Conservation (phyloP, 2,888 invertebrate species). For the Entomobrya proxima region DNA sequence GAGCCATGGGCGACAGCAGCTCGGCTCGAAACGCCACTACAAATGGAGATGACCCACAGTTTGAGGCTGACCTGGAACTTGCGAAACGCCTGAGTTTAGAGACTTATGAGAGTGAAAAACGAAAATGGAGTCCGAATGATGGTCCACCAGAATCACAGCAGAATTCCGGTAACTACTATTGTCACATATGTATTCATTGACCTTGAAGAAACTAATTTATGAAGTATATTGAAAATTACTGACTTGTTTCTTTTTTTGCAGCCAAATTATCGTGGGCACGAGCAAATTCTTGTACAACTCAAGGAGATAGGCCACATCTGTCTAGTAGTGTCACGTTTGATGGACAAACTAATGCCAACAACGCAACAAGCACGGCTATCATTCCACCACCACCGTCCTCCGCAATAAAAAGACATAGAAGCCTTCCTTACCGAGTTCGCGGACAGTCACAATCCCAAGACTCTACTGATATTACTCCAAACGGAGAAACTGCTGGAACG, state of each 20-base stretch:
- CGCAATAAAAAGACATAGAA: slow-evolving; percentile 71
- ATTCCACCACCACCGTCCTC: slow-evolving; percentile 67
- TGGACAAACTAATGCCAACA: slow-evolving; percentile 53
- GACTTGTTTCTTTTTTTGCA: neutral
- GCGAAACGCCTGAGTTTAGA: slow-evolving; percentile 92
- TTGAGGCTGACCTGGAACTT: slow-evolving; percentile 86
- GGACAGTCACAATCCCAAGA: slow-evolving; percentile 52
- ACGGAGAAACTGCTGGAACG: slow-evolving; percentile 79
- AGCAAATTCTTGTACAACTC: slow-evolving; percentile 62
- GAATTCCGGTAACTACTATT: no score
- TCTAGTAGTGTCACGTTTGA: neutral
- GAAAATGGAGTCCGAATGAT: slow-evolving; percentile 26
- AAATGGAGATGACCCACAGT: slow-evolving; percentile 78
- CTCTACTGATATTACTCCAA: slow-evolving; percentile 84
- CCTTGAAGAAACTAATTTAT: neutral
- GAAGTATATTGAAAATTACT: neutral
- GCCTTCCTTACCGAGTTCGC: slow-evolving; percentile 71
- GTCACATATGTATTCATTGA: neutral
- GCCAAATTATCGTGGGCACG: slow-evolving; percentile 66
- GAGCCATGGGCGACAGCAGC: slow-evolving; percentile 83
- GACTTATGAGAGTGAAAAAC: slow-evolving; percentile 78
- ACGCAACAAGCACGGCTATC: neutral
- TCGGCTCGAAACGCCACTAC: slow-evolving; percentile 85
- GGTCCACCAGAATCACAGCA: slow-evolving; percentile 14
- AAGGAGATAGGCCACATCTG: slow-evolving; percentile 20